A percentile compares a stretch with the other conserved stretches of the same genome.
phyloP scores from a whole-genome alignment of 2,113 vertebrate genomes.

The Apodemus sylvaticus region DNA sequence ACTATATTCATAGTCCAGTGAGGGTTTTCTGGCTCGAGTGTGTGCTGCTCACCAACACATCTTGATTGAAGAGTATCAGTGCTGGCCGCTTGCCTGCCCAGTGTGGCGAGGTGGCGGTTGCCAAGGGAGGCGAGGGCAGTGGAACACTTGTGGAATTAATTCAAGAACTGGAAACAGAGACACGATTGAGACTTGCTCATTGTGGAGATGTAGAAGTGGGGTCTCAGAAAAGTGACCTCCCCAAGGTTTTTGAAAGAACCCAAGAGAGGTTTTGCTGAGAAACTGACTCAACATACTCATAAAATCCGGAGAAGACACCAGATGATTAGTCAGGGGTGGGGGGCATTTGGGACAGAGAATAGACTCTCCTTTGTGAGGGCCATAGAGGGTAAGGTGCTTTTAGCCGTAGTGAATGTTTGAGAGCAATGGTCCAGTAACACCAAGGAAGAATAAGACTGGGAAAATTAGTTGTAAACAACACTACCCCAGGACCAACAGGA shows the following conservation, averaged over 20 bases:
- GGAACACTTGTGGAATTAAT: background rate
- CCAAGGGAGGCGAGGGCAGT: background rate
- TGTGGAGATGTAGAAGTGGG: background rate
- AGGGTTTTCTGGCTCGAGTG: background rate
- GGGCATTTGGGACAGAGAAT: background rate
- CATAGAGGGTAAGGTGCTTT: no score
- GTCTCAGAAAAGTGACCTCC: background rate
- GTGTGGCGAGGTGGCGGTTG: background rate
- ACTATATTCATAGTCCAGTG: no score
- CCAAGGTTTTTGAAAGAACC: background rate
- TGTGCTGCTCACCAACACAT: background rate
- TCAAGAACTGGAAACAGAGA: background rate
- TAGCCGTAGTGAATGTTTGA: background rate
- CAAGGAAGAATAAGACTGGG: background rate
- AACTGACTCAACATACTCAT: background rate
- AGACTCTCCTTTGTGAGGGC: background rate
- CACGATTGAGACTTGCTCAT: background rate
- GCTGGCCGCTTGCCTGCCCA: background rate
- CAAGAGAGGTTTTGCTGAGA: background rate
- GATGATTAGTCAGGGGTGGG: background rate
- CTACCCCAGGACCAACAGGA: no score
- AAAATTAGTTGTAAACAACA: no score
- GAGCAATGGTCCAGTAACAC: accelerated
- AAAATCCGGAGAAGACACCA: background rate
- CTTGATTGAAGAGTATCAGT: background rate